Base-by-base conservation (phyloP, 2,113 vertebrate species). In the Sterna hirundo region DNA sequence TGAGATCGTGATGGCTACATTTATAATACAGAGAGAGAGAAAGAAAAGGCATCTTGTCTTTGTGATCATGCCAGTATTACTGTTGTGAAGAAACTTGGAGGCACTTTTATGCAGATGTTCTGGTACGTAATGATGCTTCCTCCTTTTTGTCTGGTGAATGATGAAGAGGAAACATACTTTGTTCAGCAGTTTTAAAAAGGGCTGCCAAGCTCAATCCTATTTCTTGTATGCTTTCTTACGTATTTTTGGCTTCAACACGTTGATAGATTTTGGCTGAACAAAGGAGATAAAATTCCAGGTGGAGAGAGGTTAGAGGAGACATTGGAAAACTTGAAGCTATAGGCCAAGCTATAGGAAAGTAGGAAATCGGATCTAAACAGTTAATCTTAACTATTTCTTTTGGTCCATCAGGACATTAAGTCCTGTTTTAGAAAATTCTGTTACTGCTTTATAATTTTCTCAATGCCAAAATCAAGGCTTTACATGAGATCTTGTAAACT, bases 1-100 rank as follows among this genome's bases (percentile, higher is more conserved):
- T 92, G 69, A 95, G 81, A 88, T 96, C 17, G 14, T 82, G 65
- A 78, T 88, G 92, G 60, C 80, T 86, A 38, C 62, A 57, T 71
- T 49, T 81, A 3, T 6, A 69, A 46, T 62, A 47, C 26, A 79
- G 60, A 75, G 84, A 44, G 47, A 51, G 40, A 77, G 40, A 68
- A 57, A 65, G 52, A 58, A 49, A 52, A 95, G 60, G 46, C 83
- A 55, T 90, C 42, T 32, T 46, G 17, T 88, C 64, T 85, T 82
- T 96, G 55, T 74, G 65, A 93, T 80, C 57, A 14, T 90, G 69
- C 76, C 74, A 72, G 74, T 93, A 47, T 89, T 92, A 51, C 58
- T 12, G 22, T 65, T 81, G 21, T 90, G 88, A 88, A 64, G 86
- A 70, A 62, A 90, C 42, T 44, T 71, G 71, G 61, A 93, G 79